Conservation (phyloP, 2,888 invertebrate species). For the Priocnemis perturbator region DNA sequence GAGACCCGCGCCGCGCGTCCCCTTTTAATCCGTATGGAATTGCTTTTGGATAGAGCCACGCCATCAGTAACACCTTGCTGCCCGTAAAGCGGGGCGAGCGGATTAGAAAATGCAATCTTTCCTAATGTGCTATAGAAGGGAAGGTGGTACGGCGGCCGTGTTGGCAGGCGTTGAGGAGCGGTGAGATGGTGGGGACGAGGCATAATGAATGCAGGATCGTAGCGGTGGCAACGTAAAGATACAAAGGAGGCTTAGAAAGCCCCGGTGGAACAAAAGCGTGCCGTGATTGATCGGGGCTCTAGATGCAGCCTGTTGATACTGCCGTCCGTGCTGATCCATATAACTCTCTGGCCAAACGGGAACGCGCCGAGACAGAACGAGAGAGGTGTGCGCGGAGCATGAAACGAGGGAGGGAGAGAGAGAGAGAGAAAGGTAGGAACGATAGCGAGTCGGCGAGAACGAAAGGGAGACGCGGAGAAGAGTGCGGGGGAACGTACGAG, state of each 20-base stretch:
- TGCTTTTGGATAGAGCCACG: no score
- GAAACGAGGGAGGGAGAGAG: neutral
- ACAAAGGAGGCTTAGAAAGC: conserved; percentile 68
- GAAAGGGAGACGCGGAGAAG: conserved; percentile 7
- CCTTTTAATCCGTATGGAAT: no score
- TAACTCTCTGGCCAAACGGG: conserved; percentile 39
- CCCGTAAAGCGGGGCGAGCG: conserved; percentile 33
- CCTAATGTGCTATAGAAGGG: conserved; percentile 64
- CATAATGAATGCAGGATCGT: conserved; percentile 69
- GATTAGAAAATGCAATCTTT: conserved; percentile 68
- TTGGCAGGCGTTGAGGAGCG: conserved; percentile 26
- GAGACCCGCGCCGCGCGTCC: no score
- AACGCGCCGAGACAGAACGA: conserved; percentile 18
- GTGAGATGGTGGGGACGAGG: conserved; percentile 47
- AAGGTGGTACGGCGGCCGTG: conserved; percentile 25
- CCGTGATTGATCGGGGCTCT: conserved; percentile 70
- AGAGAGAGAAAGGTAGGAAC: conserved; percentile 25
- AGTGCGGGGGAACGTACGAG: conserved; percentile 2
- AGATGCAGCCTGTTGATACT: conserved; percentile 70
- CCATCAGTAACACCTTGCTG: no score
- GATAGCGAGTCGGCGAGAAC: neutral
- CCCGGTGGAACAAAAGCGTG: conserved; percentile 67
- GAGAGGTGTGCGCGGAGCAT: neutral
- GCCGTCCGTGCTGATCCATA: conserved; percentile 61
- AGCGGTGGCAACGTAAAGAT: conserved; percentile 61